phyloP scores from a whole-genome alignment of 2,797 vertebrate species.

The Eupleurogrammus muticus region DNA sequence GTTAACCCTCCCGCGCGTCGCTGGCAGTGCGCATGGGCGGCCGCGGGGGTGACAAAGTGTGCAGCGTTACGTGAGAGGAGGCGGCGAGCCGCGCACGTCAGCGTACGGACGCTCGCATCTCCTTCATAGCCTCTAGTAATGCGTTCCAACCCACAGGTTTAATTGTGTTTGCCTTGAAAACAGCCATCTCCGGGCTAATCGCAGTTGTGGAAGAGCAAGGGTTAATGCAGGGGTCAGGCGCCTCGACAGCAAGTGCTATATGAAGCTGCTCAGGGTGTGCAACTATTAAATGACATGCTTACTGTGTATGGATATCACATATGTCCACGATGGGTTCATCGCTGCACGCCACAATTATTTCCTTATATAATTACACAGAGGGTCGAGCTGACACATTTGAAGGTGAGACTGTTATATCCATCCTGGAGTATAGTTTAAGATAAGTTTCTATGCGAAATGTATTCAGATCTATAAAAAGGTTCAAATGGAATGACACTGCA shows the following conservation, averaged over 20 bases:
- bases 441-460: not conserved
- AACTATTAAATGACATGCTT: slow-evolving; percentile 54
- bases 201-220: slow-evolving; percentile 55
- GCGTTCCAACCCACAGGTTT: slow-evolving; percentile 77
- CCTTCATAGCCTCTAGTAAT: slow-evolving; percentile 66
- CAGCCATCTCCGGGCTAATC: slow-evolving; percentile 42
- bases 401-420: slow-evolving; percentile 1
- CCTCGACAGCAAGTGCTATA: slow-evolving; percentile 53
- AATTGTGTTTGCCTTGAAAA: slow-evolving; percentile 76
- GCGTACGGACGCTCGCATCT: slow-evolving; percentile 70
- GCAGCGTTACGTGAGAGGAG: slow-evolving; percentile 73
- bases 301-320: slow-evolving; percentile 32
- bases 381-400: not conserved
- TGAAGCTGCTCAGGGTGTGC: slow-evolving; percentile 45
- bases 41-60: slow-evolving; percentile 71
- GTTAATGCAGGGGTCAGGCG: slow-evolving; percentile 73
- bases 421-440: not conserved
- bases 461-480: not conserved
- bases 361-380: not conserved
- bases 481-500: not conserved
- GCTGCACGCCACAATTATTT: slow-evolving; percentile 6
- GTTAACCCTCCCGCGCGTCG: slow-evolving; percentile 60
- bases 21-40: slow-evolving; percentile 57
- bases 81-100: slow-evolving; percentile 67
- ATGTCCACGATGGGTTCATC: slow-evolving; percentile 27